These are phyloP conservation scores for Illadopsis cleaveri DNA, from an alignment of 2,113 vertebrate genomes.

Conservation along the genomic window DNA sequence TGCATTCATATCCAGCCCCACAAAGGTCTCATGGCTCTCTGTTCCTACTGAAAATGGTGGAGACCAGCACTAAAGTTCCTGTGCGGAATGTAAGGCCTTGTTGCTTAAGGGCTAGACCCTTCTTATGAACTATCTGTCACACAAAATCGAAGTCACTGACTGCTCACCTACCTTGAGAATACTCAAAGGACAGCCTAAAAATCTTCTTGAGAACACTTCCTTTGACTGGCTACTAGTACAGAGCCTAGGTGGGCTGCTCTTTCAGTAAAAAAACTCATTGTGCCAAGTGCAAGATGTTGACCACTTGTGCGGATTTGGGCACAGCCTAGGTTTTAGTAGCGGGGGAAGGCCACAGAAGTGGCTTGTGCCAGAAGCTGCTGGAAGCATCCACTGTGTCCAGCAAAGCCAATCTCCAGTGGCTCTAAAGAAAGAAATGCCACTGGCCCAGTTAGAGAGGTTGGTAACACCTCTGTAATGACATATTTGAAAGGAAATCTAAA, in stretches of 20 bases:
- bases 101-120: neutral
- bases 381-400: too few relatives aligned
- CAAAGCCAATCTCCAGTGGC: neutral
- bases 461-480: neutral
- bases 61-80: neutral
- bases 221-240: neutral
- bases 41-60: neutral
- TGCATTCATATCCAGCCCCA: neutral
- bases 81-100: fast-evolving
- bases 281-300: neutral
- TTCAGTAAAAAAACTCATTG: fast-evolving
- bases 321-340: neutral
- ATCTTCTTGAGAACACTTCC: neutral
- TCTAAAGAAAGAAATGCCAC: neutral
- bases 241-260: neutral
- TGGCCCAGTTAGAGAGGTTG: neutral
- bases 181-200: neutral
- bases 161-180: neutral
- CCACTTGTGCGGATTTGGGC: neutral
- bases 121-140: neutral
- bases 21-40: neutral
- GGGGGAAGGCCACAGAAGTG: too few relatives aligned
- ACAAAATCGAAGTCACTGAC: neutral
- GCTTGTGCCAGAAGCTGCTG: neutral
- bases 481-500: neutral